phyloP scores from a whole-genome alignment of 2,113 vertebrate genomes.

The Illadopsis cleaveri region DNA sequence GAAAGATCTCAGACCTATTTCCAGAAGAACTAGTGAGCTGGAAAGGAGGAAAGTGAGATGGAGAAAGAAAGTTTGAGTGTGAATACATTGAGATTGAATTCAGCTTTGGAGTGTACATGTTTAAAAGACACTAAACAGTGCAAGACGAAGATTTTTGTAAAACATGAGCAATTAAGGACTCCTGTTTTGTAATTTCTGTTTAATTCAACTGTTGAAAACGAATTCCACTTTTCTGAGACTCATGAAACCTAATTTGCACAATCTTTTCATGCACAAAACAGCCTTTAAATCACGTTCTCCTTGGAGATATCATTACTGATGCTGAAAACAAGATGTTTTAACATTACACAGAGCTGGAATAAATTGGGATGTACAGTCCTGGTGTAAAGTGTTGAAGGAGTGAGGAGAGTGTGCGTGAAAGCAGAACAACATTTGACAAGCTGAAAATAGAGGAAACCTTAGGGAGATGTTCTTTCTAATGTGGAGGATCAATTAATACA shows the following conservation, averaged over 20 bases:
- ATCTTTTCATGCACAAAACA: neutral
- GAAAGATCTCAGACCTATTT: neutral
- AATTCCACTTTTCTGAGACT: neutral
- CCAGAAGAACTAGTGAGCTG: neutral
- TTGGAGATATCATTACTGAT: neutral
- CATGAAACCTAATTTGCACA: neutral
- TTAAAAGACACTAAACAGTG: neutral
- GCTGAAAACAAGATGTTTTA: constrained; percentile 15
- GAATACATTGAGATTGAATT: neutral
- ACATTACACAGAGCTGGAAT: neutral
- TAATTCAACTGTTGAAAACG: neutral
- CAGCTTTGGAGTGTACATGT: neutral
- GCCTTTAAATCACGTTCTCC: neutral
- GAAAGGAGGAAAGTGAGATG: neutral
- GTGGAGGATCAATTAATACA: neutral
- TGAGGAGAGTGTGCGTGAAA: neutral
- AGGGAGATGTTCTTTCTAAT: neutral
- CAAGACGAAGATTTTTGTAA: neutral
- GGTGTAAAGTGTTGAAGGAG: neutral
- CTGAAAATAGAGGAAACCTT: constrained; percentile 21
- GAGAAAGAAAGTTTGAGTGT: neutral
- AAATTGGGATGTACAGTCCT: constrained; percentile 1
- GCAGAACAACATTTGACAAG: neutral
- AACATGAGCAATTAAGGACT: neutral
- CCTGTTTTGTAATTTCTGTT: neutral